These are phyloP conservation scores for Ariolimax columbianus DNA, from an alignment of 2,888 invertebrate genomes.

Conservation along the genomic window DNA sequence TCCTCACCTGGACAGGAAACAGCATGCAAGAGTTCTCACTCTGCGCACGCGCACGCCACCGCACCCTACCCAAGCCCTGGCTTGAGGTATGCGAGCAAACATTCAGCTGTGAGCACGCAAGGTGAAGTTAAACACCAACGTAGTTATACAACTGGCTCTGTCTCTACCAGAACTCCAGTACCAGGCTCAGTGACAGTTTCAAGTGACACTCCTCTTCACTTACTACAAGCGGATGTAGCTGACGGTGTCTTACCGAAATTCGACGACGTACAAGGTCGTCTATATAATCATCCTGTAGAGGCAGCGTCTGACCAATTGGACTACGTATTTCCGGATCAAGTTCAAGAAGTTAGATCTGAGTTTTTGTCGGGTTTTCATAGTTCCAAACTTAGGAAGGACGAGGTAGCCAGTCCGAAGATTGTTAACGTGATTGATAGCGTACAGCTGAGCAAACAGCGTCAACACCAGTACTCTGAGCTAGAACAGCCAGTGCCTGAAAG, in stretches of 20 bases:
- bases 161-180: neutral
- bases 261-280: neutral
- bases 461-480: neutral
- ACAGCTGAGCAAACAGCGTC: neutral
- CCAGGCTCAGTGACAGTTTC: neutral
- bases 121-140: neutral
- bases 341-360: neutral
- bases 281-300: neutral
- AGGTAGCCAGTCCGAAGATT: neutral
- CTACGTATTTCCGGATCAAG: neutral
- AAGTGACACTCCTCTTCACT: neutral
- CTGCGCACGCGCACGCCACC: slow-evolving; percentile 29
- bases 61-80: neutral
- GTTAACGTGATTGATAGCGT: neutral
- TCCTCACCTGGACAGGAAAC: slow-evolving; percentile 17
- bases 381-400: neutral
- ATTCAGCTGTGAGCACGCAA: neutral
- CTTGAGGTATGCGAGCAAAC: neutral
- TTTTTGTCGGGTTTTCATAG: neutral
- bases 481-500: neutral
- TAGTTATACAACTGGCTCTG: neutral
- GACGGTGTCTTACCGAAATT: neutral
- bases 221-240: neutral
- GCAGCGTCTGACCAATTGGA: neutral
- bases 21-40: neutral